phyloP scores from a whole-genome alignment of 2,797 vertebrate species.

The Pelodytes ibericus region DNA sequence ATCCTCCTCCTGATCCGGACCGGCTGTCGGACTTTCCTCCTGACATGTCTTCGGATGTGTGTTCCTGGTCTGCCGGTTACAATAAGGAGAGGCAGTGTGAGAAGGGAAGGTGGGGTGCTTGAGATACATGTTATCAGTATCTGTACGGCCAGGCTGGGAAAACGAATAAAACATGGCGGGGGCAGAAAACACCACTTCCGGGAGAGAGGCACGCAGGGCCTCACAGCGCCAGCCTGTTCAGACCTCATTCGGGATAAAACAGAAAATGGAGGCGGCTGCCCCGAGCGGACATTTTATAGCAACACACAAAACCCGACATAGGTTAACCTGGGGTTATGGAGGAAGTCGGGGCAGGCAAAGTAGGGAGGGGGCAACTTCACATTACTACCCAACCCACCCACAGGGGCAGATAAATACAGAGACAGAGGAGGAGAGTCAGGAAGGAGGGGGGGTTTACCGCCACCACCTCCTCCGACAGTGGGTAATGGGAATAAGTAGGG shows the following conservation, averaged over 20 bases:
- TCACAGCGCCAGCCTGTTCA: not conserved
- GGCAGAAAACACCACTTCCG: slow-evolving; percentile 10
- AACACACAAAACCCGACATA: not conserved
- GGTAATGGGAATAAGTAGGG: not conserved
- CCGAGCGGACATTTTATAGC: not conserved
- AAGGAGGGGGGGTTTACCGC: slow-evolving; percentile 1
- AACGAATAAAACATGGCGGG: slow-evolving; percentile 13
- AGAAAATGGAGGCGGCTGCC: not conserved
- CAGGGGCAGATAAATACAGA: slow-evolving; percentile 38
- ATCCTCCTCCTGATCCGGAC: slow-evolving; percentile 37
- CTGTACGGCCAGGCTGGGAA: not conserved
- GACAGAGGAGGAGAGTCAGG: slow-evolving; percentile 13
- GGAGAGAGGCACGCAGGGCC: not conserved
- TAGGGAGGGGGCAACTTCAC: not conserved
- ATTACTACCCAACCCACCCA: not conserved
- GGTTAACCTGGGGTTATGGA: not conserved
- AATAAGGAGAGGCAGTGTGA: not conserved
- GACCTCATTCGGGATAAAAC: not conserved
- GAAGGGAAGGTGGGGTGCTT: not conserved
- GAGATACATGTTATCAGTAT: not conserved
- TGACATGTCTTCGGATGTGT: slow-evolving; percentile 23
- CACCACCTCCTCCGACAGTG: slow-evolving; percentile 25
- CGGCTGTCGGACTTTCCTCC: slow-evolving; percentile 27
- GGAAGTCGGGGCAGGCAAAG: not conserved
- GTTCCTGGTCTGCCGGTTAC: slow-evolving; percentile 34